These are phyloP conservation scores for Mythimna ferrago DNA, from an alignment of 2,888 invertebrate genomes.

Conservation along the genomic window DNA sequence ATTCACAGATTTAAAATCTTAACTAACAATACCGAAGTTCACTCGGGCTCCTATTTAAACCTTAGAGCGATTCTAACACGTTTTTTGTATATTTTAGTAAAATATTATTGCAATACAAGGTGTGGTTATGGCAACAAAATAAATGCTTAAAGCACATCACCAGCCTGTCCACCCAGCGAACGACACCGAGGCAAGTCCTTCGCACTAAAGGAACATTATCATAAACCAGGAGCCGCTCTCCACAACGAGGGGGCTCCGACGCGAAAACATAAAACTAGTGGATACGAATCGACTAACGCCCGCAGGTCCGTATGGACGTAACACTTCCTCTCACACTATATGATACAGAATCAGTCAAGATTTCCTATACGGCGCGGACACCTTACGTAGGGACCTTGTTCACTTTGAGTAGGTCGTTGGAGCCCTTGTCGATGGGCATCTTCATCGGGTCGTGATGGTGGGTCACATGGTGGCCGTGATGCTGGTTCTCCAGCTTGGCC, in stretches of 20 bases:
- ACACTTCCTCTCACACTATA: slow-evolving; percentile 90
- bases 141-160: slow-evolving; percentile 91
- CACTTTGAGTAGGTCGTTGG: slow-evolving; percentile 94
- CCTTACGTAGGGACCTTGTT: slow-evolving; percentile 95
- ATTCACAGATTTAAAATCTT: slow-evolving; percentile 91
- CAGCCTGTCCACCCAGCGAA: slow-evolving; percentile 87
- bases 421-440: slow-evolving; percentile 94
- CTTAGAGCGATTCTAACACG: slow-evolving; percentile 87
- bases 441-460: slow-evolving; percentile 94
- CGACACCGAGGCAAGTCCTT: slow-evolving; percentile 87
- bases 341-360: slow-evolving; percentile 90
- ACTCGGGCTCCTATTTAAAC: slow-evolving; percentile 85
- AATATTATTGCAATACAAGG: slow-evolving; percentile 90
- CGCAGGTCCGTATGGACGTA: slow-evolving; percentile 86
- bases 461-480: slow-evolving; percentile 93
- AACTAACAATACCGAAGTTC: slow-evolving; percentile 89
- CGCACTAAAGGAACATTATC: slow-evolving; percentile 89
- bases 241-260: slow-evolving; percentile 85
- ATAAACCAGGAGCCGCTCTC: slow-evolving; percentile 82
- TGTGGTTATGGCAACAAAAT: slow-evolving; percentile 91
- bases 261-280: slow-evolving; percentile 88
- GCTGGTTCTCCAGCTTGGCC: slow-evolving; percentile 94
- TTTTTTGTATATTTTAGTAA: slow-evolving; percentile 89
- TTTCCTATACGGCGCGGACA: slow-evolving; percentile 80
- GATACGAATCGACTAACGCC: slow-evolving; percentile 88